These are phyloP conservation scores for Brienomyrus longianalis DNA, from an alignment of 2,113 vertebrate genomes.

Conservation along the genomic window DNA sequence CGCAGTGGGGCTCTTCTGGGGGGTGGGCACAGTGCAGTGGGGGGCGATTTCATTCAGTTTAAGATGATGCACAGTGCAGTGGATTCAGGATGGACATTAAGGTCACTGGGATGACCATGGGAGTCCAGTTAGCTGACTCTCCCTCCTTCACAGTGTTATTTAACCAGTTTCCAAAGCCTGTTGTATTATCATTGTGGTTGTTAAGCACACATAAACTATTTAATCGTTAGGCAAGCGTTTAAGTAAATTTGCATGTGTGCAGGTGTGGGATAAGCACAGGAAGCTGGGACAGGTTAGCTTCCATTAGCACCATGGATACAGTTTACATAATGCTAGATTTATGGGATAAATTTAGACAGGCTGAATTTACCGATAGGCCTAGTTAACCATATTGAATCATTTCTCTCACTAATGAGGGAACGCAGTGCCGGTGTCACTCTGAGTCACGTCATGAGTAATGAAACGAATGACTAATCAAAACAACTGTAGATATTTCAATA, in stretches of 20 bases:
- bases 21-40: neutral
- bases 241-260: neutral
- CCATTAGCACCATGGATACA: neutral
- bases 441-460: constrained; percentile 1
- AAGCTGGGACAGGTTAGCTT: neutral
- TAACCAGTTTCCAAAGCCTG: neutral
- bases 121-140: neutral
- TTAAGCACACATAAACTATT: neutral
- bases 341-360: neutral
- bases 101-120: neutral
- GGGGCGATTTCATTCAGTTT: neutral
- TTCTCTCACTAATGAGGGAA: neutral
- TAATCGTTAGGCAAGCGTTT: neutral
- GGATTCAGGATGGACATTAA: neutral
- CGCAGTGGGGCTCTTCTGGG: neutral
- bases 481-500: constrained; percentile 4
- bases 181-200: neutral
- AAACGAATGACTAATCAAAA: neutral
- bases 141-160: neutral
- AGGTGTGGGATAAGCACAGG: neutral
- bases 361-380: neutral
- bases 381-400: constrained; percentile 1
- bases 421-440: neutral
- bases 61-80: neutral
- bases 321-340: neutral